Base-by-base conservation (phyloP, 2,113 vertebrate genomes). In the Actinemys pallida region DNA sequence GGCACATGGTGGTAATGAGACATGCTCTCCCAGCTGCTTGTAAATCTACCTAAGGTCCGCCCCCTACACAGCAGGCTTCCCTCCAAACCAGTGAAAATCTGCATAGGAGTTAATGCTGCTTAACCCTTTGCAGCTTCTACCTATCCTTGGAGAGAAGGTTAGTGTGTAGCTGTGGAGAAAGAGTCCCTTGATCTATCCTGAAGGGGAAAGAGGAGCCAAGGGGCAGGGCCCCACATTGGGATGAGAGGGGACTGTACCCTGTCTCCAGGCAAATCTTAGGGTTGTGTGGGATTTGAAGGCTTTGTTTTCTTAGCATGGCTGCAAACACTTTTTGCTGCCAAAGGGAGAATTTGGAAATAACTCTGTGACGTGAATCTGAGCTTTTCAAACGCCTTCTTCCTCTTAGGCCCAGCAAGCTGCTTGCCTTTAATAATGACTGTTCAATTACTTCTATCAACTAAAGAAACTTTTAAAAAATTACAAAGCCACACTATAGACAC, bases 151-250 rank as follows among this genome's bases (percentile, higher is more conserved):
- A 47, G 49, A 75, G 10, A 84, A 89, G 88, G 78, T 84, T 2
- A 90, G 62, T 0, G 35, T 81, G 83, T 94, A 96, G 97, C 95
- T 97, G 88, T 31, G 93, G 92, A 59, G 91, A 84, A 94, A 95
- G 93, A 24, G 75, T 31, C 88, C 80, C 94, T 93, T 17, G 86
- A 92, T 91, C 62, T 88, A 80, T 83, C 75, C 75, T 78, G 42
- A 47, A 47, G 24, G 25, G 42, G 45, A 78, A 76, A 47, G 24
- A 47, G 22, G 24, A 47, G 6, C 42, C 12, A 45, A 27, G 0
- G 49, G 92, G 89, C 92, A 91, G 92, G 45, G 79, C 62, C 83
- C 89, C 92, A 81, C 79, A 47, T 0, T 57, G 92, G 93, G 88
- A 54, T 94, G 83, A 85, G 81, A 93, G 11, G 86, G 75, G 52